A percentile compares a stretch with the other conserved stretches of the same genome.
phyloP scores from a whole-genome alignment of 2,888 invertebrate species.

The Sinotaia quadrata region DNA sequence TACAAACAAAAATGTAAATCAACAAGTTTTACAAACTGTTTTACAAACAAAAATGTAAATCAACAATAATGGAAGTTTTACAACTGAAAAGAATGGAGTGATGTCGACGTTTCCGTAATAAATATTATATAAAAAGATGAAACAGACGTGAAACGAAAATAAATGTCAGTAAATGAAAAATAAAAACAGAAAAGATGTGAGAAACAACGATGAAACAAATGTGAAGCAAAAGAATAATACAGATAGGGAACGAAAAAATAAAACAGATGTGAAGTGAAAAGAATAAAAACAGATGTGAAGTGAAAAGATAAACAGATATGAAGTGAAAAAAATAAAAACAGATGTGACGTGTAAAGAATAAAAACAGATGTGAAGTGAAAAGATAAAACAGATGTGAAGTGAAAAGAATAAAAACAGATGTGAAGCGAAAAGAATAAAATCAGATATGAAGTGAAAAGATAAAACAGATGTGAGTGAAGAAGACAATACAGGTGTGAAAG shows the following conservation, averaged over 20 bases:
- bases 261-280: not conserved
- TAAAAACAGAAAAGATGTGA: not conserved
- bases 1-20: too few relatives aligned
- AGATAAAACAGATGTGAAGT: not conserved
- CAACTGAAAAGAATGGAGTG: too few relatives aligned
- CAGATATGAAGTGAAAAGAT: too few relatives aligned
- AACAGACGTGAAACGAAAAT: not conserved
- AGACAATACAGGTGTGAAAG: not conserved
- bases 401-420: not conserved
- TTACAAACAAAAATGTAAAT: too few relatives aligned
- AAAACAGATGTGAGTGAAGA: not conserved
- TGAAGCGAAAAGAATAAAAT: not conserved
- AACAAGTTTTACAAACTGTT: too few relatives aligned
- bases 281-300: not conserved
- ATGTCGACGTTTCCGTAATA: not conserved
- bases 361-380: not conserved
- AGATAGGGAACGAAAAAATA: not conserved
- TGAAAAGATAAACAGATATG: not conserved
- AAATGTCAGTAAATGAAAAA: not conserved
- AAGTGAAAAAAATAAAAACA: not conserved
- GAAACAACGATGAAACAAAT: not conserved
- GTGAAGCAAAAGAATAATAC: not conserved
- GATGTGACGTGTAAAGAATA: too few relatives aligned
- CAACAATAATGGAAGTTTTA: too few relatives aligned
- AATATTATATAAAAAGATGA: constrained; percentile 5